Evolutionary conservation across 2,113 vertebrate genomes (phyloP).

Genomic region (Hippocampus comes): DNA sequence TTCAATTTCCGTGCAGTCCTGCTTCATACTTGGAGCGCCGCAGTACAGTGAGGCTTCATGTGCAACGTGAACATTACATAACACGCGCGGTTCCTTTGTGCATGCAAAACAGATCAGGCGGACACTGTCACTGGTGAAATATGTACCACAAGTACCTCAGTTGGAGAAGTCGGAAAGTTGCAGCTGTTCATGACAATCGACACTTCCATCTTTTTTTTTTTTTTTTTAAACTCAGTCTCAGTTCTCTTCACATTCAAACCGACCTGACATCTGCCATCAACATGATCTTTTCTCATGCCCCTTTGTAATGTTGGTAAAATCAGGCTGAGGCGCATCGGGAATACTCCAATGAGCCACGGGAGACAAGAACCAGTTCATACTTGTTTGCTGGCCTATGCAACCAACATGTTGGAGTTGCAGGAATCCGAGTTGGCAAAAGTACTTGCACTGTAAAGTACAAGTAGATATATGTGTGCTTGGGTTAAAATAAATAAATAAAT

Average conservation of each 20-base stretch:
- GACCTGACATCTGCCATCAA: neutral
- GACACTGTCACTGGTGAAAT: slow-evolving; percentile 1
- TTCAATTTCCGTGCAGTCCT: neutral
- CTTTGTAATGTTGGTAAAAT: neutral
- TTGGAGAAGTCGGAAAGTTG: slow-evolving; percentile 9
- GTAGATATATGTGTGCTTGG: neutral
- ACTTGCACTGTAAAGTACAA: neutral
- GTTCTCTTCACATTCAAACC: neutral
- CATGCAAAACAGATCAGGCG: neutral
- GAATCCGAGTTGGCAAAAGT: neutral
- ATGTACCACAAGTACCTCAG: neutral
- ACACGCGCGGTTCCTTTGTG: neutral
- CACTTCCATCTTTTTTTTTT: slow-evolving; percentile 12
- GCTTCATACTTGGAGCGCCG: too few relatives aligned
- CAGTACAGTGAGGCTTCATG: neutral
- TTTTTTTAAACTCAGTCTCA: neutral
- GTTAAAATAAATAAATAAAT: neutral
- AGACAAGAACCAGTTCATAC: neutral
- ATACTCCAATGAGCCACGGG: slow-evolving; percentile 5
- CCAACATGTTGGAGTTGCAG: neutral
- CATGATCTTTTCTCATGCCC: neutral
- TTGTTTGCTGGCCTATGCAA: slow-evolving; percentile 11
- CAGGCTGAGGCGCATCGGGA: slow-evolving; percentile 27
- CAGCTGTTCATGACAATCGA: slow-evolving; percentile 13
- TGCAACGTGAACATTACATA: neutral